These are phyloP conservation scores for Leucophenga varia DNA, from an alignment of 1,140 invertebrate species.

Conservation along the genomic window DNA sequence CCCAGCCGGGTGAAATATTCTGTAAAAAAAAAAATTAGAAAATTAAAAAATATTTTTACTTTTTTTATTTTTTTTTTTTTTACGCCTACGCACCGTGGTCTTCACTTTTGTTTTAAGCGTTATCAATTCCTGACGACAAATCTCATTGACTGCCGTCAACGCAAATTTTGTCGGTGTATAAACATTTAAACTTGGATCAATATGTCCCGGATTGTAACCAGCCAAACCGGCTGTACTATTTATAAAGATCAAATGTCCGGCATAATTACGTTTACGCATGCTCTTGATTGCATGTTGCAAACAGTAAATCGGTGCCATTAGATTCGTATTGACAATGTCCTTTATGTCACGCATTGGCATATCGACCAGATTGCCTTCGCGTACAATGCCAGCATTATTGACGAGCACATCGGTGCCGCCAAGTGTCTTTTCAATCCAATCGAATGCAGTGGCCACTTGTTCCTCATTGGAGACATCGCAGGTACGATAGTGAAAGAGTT, in stretches of 20 bases:
- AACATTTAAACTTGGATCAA: conserved; percentile 56
- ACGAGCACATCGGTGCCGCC: conserved; percentile 71
- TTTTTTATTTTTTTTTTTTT: not conserved
- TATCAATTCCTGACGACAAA: conserved; percentile 66
- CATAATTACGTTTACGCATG: conserved; percentile 65
- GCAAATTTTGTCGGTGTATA: conserved; percentile 73
- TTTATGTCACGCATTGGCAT: conserved; percentile 54
- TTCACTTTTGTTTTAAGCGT: conserved; percentile 63
- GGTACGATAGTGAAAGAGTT: conserved; percentile 57
- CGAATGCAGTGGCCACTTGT: conserved; percentile 67
- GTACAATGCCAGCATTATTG: conserved; percentile 71
- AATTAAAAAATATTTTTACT: not conserved
- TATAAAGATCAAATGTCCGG: conserved; percentile 73
- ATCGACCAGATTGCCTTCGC: conserved; percentile 49
- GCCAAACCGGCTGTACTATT: conserved; percentile 64
- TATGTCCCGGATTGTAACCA: conserved; percentile 43
- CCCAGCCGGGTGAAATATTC: conserved; percentile 64
- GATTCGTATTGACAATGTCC: conserved; percentile 67
- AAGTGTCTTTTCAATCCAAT: conserved; percentile 63
- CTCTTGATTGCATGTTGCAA: conserved; percentile 66
- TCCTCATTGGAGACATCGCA: conserved; percentile 68
- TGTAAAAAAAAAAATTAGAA: conserved; percentile 21
- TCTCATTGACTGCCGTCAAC: conserved; percentile 66
- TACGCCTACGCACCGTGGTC: conserved; percentile 64
- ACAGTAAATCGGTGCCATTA: conserved; percentile 67